Conservation (phyloP, 2,888 invertebrate species). For the Watsonalla cultraria region DNA sequence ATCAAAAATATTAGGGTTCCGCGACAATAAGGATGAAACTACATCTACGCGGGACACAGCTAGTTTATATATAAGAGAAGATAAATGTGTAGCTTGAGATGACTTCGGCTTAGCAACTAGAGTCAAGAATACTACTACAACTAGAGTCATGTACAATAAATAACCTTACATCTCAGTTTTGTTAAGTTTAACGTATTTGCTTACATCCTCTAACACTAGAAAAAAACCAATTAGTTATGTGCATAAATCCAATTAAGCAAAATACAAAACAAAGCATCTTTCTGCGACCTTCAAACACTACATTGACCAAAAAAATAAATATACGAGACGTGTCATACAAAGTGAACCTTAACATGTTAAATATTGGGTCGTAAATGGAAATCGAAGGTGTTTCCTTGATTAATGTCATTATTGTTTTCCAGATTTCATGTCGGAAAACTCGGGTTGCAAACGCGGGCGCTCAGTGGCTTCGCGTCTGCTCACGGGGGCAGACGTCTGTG, state of each 20-base stretch:
- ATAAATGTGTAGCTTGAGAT: too few relatives aligned
- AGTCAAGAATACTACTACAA: too few relatives aligned
- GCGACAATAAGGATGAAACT: too few relatives aligned
- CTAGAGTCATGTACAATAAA: too few relatives aligned
- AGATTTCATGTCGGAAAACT: conserved; percentile 19
- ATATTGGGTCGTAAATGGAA: not conserved
- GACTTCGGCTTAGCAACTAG: too few relatives aligned
- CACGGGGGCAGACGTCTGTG: conserved; percentile 48
- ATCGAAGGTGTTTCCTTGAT: not conserved
- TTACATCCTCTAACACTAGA: too few relatives aligned
- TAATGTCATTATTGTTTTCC: conserved; percentile 13
- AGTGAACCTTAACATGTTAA: not conserved
- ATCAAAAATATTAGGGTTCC: too few relatives aligned
- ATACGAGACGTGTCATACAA: not conserved
- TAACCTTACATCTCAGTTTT: too few relatives aligned
- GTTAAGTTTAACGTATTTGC: too few relatives aligned
- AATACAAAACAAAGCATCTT: not conserved
- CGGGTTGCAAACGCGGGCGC: conserved; percentile 6
- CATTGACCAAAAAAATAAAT: not conserved
- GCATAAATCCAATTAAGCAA: not conserved
- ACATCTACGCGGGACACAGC: too few relatives aligned
- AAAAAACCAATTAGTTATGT: not conserved
- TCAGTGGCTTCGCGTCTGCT: conserved; percentile 55
- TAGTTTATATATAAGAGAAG: too few relatives aligned
- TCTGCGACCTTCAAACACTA: not conserved